Conservation (phyloP, 2,113 vertebrate species). For the Andinoacara biseriatus region DNA sequence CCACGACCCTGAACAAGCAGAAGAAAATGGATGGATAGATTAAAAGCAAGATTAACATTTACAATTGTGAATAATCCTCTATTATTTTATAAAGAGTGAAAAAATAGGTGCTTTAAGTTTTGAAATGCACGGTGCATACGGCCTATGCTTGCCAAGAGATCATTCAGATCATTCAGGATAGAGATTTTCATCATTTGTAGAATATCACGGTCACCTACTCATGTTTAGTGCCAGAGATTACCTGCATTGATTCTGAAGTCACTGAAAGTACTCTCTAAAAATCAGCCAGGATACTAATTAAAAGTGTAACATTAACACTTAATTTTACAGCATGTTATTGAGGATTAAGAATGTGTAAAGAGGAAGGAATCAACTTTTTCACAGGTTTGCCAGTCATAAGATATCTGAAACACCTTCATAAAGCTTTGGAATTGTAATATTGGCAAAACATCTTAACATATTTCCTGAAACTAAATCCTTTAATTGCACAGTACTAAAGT, state of each 20-base stretch:
- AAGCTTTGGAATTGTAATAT: background rate
- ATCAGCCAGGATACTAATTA: background rate
- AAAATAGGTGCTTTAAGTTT: too few relatives aligned
- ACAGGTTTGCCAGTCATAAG: background rate
- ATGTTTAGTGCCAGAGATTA: background rate
- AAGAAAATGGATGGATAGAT: too few relatives aligned
- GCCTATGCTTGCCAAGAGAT: background rate
- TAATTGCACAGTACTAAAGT: conserved; percentile 22
- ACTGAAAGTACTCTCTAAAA: background rate
- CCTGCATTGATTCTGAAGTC: background rate
- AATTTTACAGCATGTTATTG: background rate
- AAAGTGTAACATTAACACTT: background rate
- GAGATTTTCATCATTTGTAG: background rate
- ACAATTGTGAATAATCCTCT: too few relatives aligned
- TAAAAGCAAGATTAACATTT: too few relatives aligned
- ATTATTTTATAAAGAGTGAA: too few relatives aligned
- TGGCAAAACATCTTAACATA: background rate
- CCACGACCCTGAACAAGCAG: too few relatives aligned
- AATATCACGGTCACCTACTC: background rate
- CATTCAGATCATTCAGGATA: background rate
- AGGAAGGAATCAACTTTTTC: background rate
- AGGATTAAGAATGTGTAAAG: background rate
- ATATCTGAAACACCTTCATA: background rate
- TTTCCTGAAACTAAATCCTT: conserved; percentile 2
- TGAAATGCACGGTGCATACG: too few relatives aligned